phyloP scores from a whole-genome alignment of 2,888 invertebrate species.

The Germaria angustata region DNA sequence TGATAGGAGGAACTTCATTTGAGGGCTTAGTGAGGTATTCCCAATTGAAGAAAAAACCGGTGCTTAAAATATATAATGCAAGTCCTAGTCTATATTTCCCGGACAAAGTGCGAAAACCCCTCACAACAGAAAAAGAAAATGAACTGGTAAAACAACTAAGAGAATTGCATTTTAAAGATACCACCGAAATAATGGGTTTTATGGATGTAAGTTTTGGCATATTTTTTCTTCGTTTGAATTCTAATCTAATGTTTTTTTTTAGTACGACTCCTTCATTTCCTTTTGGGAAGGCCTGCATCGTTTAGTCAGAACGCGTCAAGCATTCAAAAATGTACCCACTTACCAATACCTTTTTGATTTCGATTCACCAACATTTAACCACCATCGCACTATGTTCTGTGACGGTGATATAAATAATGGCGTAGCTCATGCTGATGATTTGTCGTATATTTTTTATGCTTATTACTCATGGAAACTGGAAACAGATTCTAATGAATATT shows the following conservation, averaged over 20 bases:
- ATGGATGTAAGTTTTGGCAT: conserved; percentile 67
- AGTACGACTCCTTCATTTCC: conserved; percentile 65
- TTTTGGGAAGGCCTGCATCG: conserved; percentile 71
- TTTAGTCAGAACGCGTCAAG: conserved; percentile 54
- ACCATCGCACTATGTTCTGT: conserved; percentile 76
- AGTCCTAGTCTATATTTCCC: conserved; percentile 69
- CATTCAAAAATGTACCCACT: conserved; percentile 61
- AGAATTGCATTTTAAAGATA: conserved; percentile 54
- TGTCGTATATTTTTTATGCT: conserved; percentile 78
- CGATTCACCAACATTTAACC: conserved; percentile 74
- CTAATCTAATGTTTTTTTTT: conserved; percentile 11
- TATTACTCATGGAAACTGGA: conserved; percentile 74
- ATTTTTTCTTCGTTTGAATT: too few species aligned
- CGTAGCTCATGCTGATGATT: conserved; percentile 78
- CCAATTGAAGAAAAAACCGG: conserved; percentile 64
- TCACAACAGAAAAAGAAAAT: conserved; percentile 62
- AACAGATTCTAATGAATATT: conserved; percentile 74
- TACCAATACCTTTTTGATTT: conserved; percentile 71
- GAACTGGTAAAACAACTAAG: not conserved
- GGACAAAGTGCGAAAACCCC: conserved; percentile 69
- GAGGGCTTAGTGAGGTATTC: conserved; percentile 76
- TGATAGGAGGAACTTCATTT: conserved; percentile 76
- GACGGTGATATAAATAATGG: conserved; percentile 74
- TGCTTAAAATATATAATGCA: conserved; percentile 45
- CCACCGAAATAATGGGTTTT: conserved; percentile 63